Percentiles rank a stretch among this genome's conserved stretches.
These are phyloP conservation scores for Ecliptopera silaceata DNA, from an alignment of 2,888 invertebrate species.

Conservation along the genomic window DNA sequence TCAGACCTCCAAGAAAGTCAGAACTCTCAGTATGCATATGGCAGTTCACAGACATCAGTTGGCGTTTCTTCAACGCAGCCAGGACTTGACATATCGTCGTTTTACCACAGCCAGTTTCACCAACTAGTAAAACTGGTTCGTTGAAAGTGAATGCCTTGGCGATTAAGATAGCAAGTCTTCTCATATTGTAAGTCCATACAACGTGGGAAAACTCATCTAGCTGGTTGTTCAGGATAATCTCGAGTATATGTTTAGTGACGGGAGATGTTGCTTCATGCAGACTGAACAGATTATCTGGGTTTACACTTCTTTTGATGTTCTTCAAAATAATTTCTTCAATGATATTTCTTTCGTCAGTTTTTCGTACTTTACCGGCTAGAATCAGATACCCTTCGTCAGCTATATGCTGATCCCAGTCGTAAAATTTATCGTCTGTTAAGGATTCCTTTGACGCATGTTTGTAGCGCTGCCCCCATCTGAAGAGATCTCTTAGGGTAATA, in stretches of 20 bases:
- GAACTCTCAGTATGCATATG: constrained; percentile 99
- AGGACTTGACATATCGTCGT: constrained; percentile 97
- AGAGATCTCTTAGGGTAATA: constrained; percentile 97
- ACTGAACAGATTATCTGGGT: constrained; percentile 88
- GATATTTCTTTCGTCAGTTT: constrained; percentile 90
- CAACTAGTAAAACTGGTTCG: constrained; percentile 97
- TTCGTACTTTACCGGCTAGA: constrained; percentile 95
- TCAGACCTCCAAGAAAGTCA: constrained; percentile 97
- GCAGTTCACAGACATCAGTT: constrained; percentile 94
- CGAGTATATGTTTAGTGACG: constrained; percentile 88
- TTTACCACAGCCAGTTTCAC: constrained; percentile 99
- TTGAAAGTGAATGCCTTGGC: constrained; percentile 94
- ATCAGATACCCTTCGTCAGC: constrained; percentile 98
- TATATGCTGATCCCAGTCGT: constrained; percentile 98
- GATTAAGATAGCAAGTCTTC: constrained; percentile 89
- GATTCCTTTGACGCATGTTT: constrained; percentile 85
- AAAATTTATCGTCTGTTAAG: constrained; percentile 84
- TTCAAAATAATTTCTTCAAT: constrained; percentile 91
- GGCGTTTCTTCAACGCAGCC: constrained; percentile 86
- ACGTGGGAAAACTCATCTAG: constrained; percentile 87
- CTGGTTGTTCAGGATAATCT: constrained; percentile 83
- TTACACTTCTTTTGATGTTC: constrained; percentile 90
- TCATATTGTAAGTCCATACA: constrained; percentile 97
- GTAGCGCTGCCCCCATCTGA: constrained; percentile 98
- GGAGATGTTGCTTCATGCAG: constrained; percentile 87